Base-by-base conservation (phyloP, 1,140 invertebrate genomes). In the Anadara kagoshimensis region DNA sequence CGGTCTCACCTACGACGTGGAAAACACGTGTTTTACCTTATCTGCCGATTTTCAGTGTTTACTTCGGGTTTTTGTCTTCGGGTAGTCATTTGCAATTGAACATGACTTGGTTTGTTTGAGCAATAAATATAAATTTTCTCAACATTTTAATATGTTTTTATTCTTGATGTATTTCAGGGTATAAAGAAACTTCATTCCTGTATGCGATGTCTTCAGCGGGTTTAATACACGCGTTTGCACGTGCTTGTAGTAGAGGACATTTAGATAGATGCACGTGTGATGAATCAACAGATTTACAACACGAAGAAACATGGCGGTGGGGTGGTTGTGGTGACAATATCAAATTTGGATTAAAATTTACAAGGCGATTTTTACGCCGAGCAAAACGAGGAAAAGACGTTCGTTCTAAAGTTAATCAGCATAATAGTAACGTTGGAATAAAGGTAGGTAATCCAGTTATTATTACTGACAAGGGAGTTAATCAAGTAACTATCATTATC, bases 281-380 rank as follows among this genome's bases (percentile, higher is more conserved):
- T 82, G 84, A 86, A 67, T 83, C 84, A 0, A 82, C 83, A 69
- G 86, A 90, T 69, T 72, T 82, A 44, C 72, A 80, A 57, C 83
- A 83, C 62, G 75, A 75, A 45, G n/a, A n/a, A 75, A 76, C 82
- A 8, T 93, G 92, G 92, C 92, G 92, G 78, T 93, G 92, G 92
- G 92, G 92, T n/a, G 92, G 92, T 5, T 93, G 93, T 86, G 92
- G 92, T 24, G 93, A 93, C 87, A 93, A 93, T 84, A 88, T 93
- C 47, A 88, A 90, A 65, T 93, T 91, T 78, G 92, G 92, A 29
- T 84, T 92, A n/a, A 90, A 91, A 81, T 92, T 93, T 79, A 90
- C 92, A 20, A 81, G 91, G 77, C 88, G 91, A 74, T 93, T 93
- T 82, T 89, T 93, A 0, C 91, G 92, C n/a, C 75, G 78, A n/a